These are phyloP conservation scores for Raja brachyura DNA, from an alignment of 2,113 vertebrate species.

Conservation along the genomic window DNA sequence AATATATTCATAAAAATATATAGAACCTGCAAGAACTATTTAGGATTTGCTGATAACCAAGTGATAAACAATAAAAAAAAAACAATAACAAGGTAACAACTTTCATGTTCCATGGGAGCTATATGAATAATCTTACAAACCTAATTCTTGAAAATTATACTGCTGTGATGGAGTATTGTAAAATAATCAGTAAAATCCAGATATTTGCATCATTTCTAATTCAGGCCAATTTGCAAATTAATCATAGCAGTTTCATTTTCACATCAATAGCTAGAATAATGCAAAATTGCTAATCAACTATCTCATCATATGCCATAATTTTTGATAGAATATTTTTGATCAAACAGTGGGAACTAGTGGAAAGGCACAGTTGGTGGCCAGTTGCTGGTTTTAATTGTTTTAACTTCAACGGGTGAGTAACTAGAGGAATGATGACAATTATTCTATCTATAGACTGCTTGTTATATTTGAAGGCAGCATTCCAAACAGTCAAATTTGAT, in stretches of 20 bases:
- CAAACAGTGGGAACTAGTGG: too few relatives aligned
- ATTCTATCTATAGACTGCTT: not conserved
- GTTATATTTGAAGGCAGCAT: not conserved
- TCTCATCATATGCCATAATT: not conserved
- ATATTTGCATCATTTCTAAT: not conserved
- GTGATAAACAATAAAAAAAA: not conserved
- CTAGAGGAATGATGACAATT: not conserved
- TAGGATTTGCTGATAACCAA: not conserved
- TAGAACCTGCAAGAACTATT: too few relatives aligned
- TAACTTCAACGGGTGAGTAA: not conserved
- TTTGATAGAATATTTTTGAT: not conserved
- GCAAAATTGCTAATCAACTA: not conserved
- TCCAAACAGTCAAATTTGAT: not conserved
- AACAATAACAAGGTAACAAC: not conserved
- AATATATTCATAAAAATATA: too few relatives aligned
- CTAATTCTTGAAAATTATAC: not conserved
- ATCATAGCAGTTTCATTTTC: not conserved
- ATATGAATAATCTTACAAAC: not conserved
- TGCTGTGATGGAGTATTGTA: too few relatives aligned
- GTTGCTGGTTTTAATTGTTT: not conserved
- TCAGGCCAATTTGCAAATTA: too few relatives aligned
- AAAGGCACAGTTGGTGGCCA: not conserved
- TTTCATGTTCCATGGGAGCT: not conserved
- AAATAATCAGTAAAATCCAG: too few relatives aligned
- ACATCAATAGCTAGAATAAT: not conserved